Percentiles rank a stretch among this genome's conserved stretches.
phyloP scores from a whole-genome alignment of 2,113 vertebrate species.

The Bambusicola thoracicus region DNA sequence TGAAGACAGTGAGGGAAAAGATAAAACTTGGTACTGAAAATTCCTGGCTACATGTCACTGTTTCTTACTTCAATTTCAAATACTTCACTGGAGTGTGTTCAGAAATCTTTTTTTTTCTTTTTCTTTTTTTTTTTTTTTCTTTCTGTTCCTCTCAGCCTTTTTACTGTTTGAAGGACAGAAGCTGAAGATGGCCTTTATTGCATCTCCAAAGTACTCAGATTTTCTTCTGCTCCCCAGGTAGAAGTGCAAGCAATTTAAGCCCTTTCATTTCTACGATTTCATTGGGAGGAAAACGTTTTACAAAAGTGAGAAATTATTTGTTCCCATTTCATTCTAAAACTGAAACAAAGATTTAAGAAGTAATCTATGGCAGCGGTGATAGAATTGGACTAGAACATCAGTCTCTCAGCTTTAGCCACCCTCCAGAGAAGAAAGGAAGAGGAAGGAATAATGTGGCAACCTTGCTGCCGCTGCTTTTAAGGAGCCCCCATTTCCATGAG shows the following conservation, averaged over 20 bases:
- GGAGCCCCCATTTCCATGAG: background rate
- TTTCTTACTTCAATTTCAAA: background rate
- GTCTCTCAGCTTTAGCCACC: background rate
- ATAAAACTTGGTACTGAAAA: conserved; percentile 35
- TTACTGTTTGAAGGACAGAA: background rate
- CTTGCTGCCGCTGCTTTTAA: background rate
- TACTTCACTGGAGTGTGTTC: background rate
- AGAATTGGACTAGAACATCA: background rate
- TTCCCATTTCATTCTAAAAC: background rate
- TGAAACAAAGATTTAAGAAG: background rate
- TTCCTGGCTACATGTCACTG: conserved; percentile 44
- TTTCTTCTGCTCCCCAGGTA: background rate
- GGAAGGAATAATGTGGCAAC: background rate
- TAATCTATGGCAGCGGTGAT: background rate
- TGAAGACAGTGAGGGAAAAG: background rate
- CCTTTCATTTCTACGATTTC: background rate
- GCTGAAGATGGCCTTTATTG: background rate
- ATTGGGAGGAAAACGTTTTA: background rate
- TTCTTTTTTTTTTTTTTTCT: background rate
- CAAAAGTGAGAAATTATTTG: background rate
- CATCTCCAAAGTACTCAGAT: background rate
- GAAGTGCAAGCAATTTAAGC: background rate
- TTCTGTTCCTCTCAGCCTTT: background rate
- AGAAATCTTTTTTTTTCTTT: background rate
- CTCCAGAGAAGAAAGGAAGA: background rate